Evolutionary conservation across 2,113 vertebrate genomes (phyloP).

Genomic region (Paedocypris sp.): DNA sequence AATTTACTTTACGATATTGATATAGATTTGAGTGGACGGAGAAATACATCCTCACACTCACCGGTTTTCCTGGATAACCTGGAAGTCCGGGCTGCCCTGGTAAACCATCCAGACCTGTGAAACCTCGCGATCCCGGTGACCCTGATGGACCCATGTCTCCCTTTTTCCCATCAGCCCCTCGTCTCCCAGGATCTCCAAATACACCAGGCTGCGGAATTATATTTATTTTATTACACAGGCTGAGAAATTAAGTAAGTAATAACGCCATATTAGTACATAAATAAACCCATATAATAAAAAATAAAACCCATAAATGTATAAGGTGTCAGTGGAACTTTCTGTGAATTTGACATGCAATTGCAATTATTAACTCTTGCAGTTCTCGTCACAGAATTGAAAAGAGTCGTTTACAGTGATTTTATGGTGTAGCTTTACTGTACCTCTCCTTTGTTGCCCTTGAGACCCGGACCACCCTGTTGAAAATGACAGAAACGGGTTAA

Average conservation of each 20-base stretch:
- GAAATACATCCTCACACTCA: slow-evolving; percentile 17
- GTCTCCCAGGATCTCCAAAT: slow-evolving; percentile 31
- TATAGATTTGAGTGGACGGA: no score
- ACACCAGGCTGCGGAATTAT: slow-evolving; percentile 32
- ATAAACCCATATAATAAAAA: no score
- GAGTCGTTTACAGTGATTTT: no score
- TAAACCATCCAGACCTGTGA: slow-evolving; percentile 33
- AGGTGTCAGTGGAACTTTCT: no score
- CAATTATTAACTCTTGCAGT: no score
- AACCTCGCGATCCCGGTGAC: slow-evolving; percentile 28
- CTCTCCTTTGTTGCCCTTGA: slow-evolving; percentile 40
- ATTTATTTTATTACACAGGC: no score
- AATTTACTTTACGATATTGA: no score
- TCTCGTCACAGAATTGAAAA: no score
- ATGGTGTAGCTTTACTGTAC: background rate
- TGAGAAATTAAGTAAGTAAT: no score
- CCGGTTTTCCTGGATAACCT: slow-evolving; percentile 42
- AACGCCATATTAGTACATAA: no score
- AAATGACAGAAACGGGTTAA: background rate
- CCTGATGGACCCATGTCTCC: slow-evolving; percentile 35
- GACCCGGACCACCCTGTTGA: slow-evolving; percentile 33
- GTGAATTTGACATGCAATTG: no score
- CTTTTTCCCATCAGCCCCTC: slow-evolving; percentile 37
- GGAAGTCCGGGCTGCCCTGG: slow-evolving; percentile 40
- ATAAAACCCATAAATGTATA: no score